Percentiles rank a stretch among this genome's conserved stretches.
phyloP scores from a whole-genome alignment of 2,888 invertebrate genomes.

The Cecidostiba fungosa region DNA sequence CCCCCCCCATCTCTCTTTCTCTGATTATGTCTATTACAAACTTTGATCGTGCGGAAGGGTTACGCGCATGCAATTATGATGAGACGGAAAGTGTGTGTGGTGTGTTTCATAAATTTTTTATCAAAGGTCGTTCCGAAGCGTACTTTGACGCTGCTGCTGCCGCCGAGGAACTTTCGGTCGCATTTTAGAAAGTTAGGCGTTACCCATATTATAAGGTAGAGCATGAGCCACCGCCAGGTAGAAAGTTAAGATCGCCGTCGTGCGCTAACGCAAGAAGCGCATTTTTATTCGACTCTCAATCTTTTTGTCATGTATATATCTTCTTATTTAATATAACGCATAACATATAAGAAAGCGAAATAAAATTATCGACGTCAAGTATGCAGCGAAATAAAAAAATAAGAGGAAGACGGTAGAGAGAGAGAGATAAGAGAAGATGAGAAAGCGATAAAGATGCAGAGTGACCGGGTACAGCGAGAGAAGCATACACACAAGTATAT shows the following conservation, averaged over 20 bases:
- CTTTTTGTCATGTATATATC: neutral
- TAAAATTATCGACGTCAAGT: neutral
- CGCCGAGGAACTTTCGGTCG: constrained; percentile 16
- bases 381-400: neutral
- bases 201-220: constrained; percentile 22
- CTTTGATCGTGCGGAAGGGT: neutral
- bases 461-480: constrained; percentile 12
- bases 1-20: too few species aligned
- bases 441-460: constrained; percentile 43
- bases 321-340: neutral
- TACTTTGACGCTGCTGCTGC: neutral
- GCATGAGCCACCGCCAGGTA: neutral
- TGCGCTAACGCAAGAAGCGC: neutral
- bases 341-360: neutral
- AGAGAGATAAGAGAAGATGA: neutral
- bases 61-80: constrained; percentile 17
- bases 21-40: neutral
- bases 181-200: constrained; percentile 42
- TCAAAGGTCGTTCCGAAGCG: constrained; percentile 28
- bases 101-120: constrained; percentile 27
- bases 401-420: neutral
- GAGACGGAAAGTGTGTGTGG: neutral
- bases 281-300: neutral
- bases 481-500: neutral
- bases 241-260: constrained; percentile 15